Conservation (phyloP, 2,797 vertebrate genomes). For the Sphenodon punctatus region DNA sequence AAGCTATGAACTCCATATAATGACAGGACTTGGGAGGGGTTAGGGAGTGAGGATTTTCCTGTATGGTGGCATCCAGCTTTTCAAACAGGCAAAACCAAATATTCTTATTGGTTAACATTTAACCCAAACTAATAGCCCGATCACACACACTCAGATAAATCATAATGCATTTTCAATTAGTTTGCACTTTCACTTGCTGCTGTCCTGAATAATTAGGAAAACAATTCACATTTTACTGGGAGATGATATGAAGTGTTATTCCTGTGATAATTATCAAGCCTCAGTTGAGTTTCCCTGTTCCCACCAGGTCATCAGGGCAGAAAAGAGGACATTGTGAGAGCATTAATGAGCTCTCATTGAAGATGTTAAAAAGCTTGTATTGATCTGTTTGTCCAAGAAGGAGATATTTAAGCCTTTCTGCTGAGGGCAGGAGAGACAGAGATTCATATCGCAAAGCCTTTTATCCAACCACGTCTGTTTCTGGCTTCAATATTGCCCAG, state of each 20-base stretch:
- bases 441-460: conserved; percentile 94
- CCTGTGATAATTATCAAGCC: conserved; percentile 82
- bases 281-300: conserved; percentile 83
- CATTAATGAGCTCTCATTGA: conserved; percentile 93
- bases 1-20: not conserved
- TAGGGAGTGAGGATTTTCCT: conserved; percentile 15
- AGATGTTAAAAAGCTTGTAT: conserved; percentile 93
- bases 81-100: conserved; percentile 30
- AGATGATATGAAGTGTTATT: conserved; percentile 77
- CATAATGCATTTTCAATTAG: conserved; percentile 79
- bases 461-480: conserved; percentile 86
- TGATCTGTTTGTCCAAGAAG: conserved; percentile 97
- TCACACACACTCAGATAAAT: conserved; percentile 69
- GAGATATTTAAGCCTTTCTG: conserved; percentile 93
- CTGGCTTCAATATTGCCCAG: conserved; percentile 86
- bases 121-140: conserved; percentile 63
- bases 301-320: conserved; percentile 87
- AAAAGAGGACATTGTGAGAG: conserved; percentile 86
- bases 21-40: not conserved
- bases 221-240: conserved; percentile 77
- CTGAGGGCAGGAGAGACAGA: conserved; percentile 87
- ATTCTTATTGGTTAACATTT: conserved; percentile 57
- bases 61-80: not conserved
- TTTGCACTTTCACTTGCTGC: conserved; percentile 73
- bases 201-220: conserved; percentile 82